Base-by-base conservation (phyloP, 2,797 vertebrate genomes). In the Esox masquinongy region DNA sequence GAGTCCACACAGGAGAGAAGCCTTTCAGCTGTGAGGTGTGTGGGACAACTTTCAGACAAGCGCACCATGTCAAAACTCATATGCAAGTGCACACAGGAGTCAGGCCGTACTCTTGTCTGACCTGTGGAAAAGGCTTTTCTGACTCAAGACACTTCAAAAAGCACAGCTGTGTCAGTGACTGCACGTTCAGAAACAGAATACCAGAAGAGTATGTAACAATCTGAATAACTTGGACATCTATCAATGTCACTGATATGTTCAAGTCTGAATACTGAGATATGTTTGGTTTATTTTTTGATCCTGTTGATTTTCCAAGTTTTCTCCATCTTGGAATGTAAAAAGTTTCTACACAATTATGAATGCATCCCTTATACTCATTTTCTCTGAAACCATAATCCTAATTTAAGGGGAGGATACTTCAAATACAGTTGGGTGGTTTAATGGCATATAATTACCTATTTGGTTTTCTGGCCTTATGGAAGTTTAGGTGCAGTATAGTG, bases 21-120 rank as follows among this genome's bases (percentile, higher is more conserved):
- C 87, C 87, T 12, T 94, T 92, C 0, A 89, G 90, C 22, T 95
- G 94, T n/a, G 2, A 86, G 24, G 87, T 86, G 74, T 95, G 94
- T 71, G 88, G 92, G 12, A 89, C 86, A 80, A 88, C 81, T 79
- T 94, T 95, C 80, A 92, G 92, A 80, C 94, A 95, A 80, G 90
- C 92, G 0, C 93, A 93, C 50, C 91, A 94, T 84, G 88, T 94
- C 17, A 95, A 94, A 84, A 91, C 92, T 0, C 94, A 95, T 86
- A 83, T 94, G 88, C 94, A 93, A 84, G 86, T 94, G 63, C 94
- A 94, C 85, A 93, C 92, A 0, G 93, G 93, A 0, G 78, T 92
- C 80, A 94, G 93, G 82, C 92, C 93, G 0, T 93, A 91, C 85
- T 82, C 87, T 0, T 94, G 94, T 43, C 84, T 92, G 82, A 88